Percentiles rank a stretch among this genome's conserved stretches.
Evolutionary conservation across 1,140 invertebrate genomes (phyloP).

Genomic region (Hyles euphorbiae): DNA sequence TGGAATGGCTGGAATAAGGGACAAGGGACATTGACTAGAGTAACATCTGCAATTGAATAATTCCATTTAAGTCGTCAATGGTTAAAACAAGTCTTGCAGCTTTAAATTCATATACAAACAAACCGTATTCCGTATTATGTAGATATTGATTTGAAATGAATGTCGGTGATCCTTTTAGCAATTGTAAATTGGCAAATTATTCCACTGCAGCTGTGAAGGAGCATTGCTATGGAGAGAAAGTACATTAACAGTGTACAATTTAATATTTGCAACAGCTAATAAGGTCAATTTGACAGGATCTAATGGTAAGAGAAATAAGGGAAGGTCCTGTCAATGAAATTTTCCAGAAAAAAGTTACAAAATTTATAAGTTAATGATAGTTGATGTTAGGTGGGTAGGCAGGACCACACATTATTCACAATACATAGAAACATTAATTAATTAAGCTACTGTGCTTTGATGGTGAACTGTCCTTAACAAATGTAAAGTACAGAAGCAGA

Average conservation of each 20-base stretch:
- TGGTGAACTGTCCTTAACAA: too few species aligned
- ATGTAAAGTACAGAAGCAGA: too few species aligned
- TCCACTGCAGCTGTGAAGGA: slow-evolving; percentile 71
- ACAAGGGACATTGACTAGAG: slow-evolving; percentile 35
- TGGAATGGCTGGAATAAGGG: slow-evolving; percentile 41
- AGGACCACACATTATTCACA: background rate
- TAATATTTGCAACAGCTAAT: slow-evolving; percentile 1
- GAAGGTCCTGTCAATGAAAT: slow-evolving; percentile 61
- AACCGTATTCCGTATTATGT: slow-evolving; percentile 51
- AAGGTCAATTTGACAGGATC: slow-evolving; percentile 35
- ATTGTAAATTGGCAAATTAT: slow-evolving; percentile 53
- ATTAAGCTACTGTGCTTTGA: too few species aligned
- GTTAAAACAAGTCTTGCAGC: slow-evolving; percentile 74
- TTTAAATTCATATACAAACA: slow-evolving; percentile 43
- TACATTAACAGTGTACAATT: slow-evolving; percentile 37
- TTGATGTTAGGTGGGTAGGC: background rate
- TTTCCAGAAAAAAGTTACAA: slow-evolving; percentile 50
- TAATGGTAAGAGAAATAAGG: slow-evolving; percentile 70
- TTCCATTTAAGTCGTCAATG: slow-evolving; percentile 68
- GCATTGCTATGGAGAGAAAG: slow-evolving; percentile 64
- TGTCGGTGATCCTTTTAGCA: slow-evolving; percentile 56
- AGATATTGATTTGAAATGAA: slow-evolving; percentile 38
- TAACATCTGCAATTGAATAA: slow-evolving; percentile 70
- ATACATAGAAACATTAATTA: background rate
- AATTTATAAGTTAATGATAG: background rate